phyloP scores from a whole-genome alignment of 2,113 vertebrate species.

The Gopherus evgoodei region DNA sequence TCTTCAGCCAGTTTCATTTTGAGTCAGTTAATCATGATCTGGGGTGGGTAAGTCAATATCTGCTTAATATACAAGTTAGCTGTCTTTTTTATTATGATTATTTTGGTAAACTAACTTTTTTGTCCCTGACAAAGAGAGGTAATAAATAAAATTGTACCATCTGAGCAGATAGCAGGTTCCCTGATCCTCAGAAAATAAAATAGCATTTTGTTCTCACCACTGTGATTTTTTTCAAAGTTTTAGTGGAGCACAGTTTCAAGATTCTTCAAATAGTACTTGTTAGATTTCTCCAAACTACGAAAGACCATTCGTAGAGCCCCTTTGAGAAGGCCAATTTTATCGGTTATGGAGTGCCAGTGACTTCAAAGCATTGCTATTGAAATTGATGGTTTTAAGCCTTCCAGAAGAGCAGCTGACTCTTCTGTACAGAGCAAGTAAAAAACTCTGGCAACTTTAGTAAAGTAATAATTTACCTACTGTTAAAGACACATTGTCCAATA shows the following conservation, averaged over 20 bases:
- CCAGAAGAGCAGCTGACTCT: conserved; percentile 28
- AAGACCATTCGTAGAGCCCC: conserved; percentile 12
- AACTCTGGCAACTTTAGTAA: conserved; percentile 31
- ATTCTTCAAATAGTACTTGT: conserved; percentile 29
- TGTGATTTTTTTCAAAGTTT: conserved; percentile 18
- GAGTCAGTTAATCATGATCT: neutral
- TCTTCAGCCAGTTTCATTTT: neutral
- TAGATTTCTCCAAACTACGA: neutral
- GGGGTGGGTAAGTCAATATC: neutral
- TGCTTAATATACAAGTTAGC: neutral
- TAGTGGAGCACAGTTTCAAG: neutral
- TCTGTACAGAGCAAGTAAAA: conserved; percentile 38
- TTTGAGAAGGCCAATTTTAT: conserved; percentile 18
- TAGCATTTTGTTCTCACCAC: neutral
- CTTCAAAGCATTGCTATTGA: conserved; percentile 27
- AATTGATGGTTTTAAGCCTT: conserved; percentile 30
- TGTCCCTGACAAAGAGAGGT: neutral
- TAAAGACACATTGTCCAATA: conserved; percentile 38
- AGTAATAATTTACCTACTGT: neutral
- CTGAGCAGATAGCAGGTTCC: neutral
- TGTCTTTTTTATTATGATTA: neutral
- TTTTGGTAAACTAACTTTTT: neutral
- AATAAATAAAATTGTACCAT: neutral
- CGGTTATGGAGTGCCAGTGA: neutral
- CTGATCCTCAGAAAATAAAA: neutral